Base-by-base conservation (phyloP, 1,140 invertebrate genomes). In the Cherax quadricarinatus region DNA sequence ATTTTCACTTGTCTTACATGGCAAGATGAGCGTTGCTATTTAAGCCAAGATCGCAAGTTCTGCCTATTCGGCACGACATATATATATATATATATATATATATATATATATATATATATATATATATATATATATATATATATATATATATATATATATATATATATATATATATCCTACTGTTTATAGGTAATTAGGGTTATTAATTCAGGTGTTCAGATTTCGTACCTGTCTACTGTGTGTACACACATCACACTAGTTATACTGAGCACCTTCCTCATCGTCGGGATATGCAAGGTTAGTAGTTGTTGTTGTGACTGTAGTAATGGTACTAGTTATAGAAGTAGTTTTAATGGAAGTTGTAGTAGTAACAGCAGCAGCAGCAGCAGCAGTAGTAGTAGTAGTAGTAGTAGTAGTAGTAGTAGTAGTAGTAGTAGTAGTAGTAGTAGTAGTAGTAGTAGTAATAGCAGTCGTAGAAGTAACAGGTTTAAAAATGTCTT, bases 191-290 rank as follows among this genome's bases (percentile, higher is more conserved):
- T 41, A 41, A 41, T 41, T 41, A 2, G 30, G 30, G 30, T 41
- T 41, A 41, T 41, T 41, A 41, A 41, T 66, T 24, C 80, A 89
- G 88, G 88, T 83, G 88, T 89, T 24, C 88, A 89, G 88, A 89
- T 89, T 80, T 81, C 88, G 5, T 89, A 89, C 80, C 30, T 89
- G 48, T 82, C 80, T n/a, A 89, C 80, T 7, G 78, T 89, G 6
- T 82, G 60, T 66, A 89, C 88, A 49, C 88, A 89, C 88, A 53
- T 89, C 41, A 62, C 88, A 14, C 60, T 89, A 4, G 73, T 83
- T 4, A 60, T 89, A 14, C 88, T 89, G 30, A 89, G 88, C 60
- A 24, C 4, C 88, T 73, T 89, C 62, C 88, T 89, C 60, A 83
- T 89, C 79, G n/a, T 83, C 10, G 88, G 80, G 7, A 57, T 89